Evolutionary conservation across 2,113 vertebrate genomes (phyloP), one percentile per base, ranked within the genome.

Genomic region (Otolemur garnettii): DNA sequence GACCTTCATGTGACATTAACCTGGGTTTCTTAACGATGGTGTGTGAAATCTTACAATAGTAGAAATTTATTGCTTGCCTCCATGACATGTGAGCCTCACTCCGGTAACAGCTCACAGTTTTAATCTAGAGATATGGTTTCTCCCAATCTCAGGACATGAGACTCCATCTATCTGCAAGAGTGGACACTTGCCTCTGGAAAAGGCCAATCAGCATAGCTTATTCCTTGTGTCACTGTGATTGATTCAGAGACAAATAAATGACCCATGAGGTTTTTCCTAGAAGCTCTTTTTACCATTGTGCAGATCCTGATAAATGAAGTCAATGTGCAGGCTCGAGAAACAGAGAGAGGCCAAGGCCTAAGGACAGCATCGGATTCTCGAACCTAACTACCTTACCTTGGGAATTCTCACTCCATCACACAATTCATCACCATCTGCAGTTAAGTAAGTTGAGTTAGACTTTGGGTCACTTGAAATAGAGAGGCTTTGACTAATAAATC

Each of bases 401-500:
- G 24, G 30, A 89, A 14, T 85, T 57, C 19, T 60, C 26, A 38
- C 77, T 60, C 45, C 21, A 50, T 55, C 53, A 38, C 28, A n/a
- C 2, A 30, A 72, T 71, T 35, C 59, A 86, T 75, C 79, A 45
- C 18, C 8, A 66, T 30, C 62, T 55, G 57, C 12, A 17, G 33
- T 69, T 86, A 93, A 84, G 13, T 11, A 74, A 59, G 33, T 38
- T 83, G 87, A 90, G 50, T 90, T 79, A 93, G 62, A 83, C 18
- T 69, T 57, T 81, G 22, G 72, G 82, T 87, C 88, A 74, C 42
- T 82, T 79, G 45, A 35, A 90, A 42, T 64, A 90, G 62, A 86
- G 35, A 87, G 42, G 69, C 83, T 93, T 92, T 92, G 93, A 66
- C 35, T 94, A 82, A 96, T 62, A 93, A 84, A 87, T 85, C 11